phyloP scores from a whole-genome alignment of 2,797 vertebrate genomes.

The Denticeps clupeoides region DNA sequence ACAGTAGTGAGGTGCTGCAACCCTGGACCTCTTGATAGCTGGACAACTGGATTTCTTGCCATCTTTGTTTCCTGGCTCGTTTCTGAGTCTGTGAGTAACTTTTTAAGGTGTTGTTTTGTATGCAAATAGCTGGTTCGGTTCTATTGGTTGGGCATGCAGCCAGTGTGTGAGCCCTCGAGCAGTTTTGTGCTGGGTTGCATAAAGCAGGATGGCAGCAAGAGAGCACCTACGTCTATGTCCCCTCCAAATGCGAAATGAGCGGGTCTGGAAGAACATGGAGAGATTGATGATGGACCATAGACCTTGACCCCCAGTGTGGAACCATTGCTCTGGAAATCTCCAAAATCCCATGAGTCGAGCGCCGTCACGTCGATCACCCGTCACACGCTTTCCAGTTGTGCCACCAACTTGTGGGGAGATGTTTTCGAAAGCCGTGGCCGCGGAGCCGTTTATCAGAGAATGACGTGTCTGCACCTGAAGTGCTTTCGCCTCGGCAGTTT shows the following conservation, averaged over 20 bases:
- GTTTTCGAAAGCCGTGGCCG: too few species aligned
- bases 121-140: conserved; percentile 23
- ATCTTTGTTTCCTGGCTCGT: not conserved
- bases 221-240: conserved; percentile 10
- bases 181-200: conserved; percentile 34
- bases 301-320: not conserved
- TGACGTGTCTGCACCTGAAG: too few species aligned
- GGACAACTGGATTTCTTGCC: conserved; percentile 1
- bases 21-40: too few species aligned
- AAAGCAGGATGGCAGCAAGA: conserved; percentile 37
- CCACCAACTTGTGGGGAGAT: too few species aligned
- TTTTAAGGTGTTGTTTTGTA: conserved; percentile 6
- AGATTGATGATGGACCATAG: not conserved
- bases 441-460: too few species aligned
- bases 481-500: too few species aligned
- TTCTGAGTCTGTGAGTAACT: conserved; percentile 11
- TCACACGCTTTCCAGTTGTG: too few species aligned
- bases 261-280: conserved; percentile 21
- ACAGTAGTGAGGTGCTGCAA: too few species aligned
- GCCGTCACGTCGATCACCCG: too few species aligned
- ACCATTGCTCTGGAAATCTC: too few species aligned
- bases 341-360: too few species aligned
- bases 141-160: conserved; percentile 20
- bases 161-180: conserved; percentile 31
- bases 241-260: not conserved